Percentiles rank a stretch among this genome's conserved stretches.
These are phyloP conservation scores for Variabilichromis moorii DNA, from an alignment of 2,113 vertebrate species.

Conservation along the genomic window DNA sequence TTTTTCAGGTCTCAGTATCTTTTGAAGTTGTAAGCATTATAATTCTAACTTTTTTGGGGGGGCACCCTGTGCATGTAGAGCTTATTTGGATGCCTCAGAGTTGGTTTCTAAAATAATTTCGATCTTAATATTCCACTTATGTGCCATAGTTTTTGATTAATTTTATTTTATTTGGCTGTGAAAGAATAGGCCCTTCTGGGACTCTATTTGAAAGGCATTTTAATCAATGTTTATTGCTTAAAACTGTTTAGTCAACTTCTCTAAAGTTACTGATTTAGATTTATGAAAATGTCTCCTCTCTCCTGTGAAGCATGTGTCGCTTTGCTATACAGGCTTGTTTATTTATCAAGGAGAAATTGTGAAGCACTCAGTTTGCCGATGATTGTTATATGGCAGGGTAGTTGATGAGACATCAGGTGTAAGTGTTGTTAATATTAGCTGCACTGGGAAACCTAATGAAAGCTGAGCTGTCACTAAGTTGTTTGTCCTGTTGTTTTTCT, in stretches of 20 bases:
- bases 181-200: background rate
- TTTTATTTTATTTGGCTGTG: background rate
- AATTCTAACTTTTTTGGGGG: background rate
- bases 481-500: background rate
- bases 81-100: background rate
- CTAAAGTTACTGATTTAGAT: background rate
- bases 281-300: background rate
- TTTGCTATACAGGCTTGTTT: background rate
- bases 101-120: background rate
- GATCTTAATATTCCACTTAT: constrained; percentile 2
- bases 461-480: background rate
- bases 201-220: constrained; percentile 2
- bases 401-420: background rate
- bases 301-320: background rate
- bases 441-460: background rate
- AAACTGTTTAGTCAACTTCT: background rate
- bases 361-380: background rate
- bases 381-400: background rate
- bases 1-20: background rate
- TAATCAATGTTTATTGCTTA: constrained; percentile 2
- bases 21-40: background rate
- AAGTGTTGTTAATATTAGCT: background rate
- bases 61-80: constrained; percentile 12
- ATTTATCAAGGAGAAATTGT: constrained; percentile 1
- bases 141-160: constrained; percentile 19